These are phyloP conservation scores for Rafetus swinhoei DNA, from an alignment of 2,113 vertebrate genomes.

Conservation along the genomic window DNA sequence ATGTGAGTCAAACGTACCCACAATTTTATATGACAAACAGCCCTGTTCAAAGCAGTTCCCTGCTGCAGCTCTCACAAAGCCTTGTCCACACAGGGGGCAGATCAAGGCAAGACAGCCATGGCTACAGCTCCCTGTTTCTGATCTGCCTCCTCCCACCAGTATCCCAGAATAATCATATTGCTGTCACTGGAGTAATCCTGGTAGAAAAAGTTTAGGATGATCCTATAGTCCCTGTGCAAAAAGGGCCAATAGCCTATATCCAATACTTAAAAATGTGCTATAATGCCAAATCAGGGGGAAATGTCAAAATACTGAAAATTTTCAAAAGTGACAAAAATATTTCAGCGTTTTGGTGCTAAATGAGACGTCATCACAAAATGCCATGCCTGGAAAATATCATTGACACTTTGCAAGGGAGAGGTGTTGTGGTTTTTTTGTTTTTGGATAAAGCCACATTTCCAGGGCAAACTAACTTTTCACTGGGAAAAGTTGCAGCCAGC, in stretches of 20 bases:
- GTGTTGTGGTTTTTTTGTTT: neutral
- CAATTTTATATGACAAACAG: neutral
- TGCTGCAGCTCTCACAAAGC: neutral
- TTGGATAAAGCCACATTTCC: neutral
- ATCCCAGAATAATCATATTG: neutral
- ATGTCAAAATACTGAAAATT: neutral
- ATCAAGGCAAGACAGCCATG: neutral
- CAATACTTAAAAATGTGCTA: neutral
- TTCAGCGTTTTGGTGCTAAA: neutral
- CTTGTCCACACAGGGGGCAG: neutral
- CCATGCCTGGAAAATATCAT: neutral
- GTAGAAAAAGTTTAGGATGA: neutral
- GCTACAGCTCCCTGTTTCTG: neutral
- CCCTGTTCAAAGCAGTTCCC: neutral
- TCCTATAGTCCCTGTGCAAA: neutral
- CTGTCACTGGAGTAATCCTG: neutral
- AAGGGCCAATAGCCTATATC: neutral
- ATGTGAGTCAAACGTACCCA: neutral
- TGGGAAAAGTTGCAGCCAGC: neutral
- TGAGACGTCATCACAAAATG: neutral
- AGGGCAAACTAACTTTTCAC: neutral
- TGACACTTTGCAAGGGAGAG: neutral
- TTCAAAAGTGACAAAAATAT: neutral
- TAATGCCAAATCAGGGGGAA: neutral
- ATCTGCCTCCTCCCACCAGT: neutral